Conservation (phyloP, 2,888 invertebrate species). For the Drosophila diplacantha region DNA sequence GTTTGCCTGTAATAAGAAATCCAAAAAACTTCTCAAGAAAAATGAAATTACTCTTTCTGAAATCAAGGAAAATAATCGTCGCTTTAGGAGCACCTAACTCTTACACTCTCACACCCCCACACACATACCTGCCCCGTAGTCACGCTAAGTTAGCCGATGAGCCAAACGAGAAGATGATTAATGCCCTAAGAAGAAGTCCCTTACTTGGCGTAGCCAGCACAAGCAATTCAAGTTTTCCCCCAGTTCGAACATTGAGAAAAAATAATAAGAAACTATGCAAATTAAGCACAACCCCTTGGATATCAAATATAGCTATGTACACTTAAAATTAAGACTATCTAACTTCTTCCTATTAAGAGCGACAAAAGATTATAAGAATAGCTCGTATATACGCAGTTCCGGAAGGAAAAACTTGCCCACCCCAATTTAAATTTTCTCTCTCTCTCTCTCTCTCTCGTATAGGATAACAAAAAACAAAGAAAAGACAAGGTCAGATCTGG, state of each 20-base stretch:
- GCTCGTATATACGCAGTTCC: slow-evolving; percentile 48
- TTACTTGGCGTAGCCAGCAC: slow-evolving; percentile 68
- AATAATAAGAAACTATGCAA: slow-evolving; percentile 22
- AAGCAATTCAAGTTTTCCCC: slow-evolving; percentile 55
- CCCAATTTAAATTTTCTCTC: slow-evolving; percentile 38
- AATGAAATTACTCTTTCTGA: slow-evolving; percentile 29
- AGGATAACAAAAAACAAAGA: slow-evolving; percentile 9
- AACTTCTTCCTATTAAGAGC: slow-evolving; percentile 66
- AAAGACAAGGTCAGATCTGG: slow-evolving; percentile 31
- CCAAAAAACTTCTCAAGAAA: slow-evolving; percentile 15
- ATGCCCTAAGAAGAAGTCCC: slow-evolving; percentile 25
- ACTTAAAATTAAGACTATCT: slow-evolving; percentile 63
- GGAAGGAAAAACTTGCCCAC: slow-evolving; percentile 56
- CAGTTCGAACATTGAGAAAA: slow-evolving; percentile 13
- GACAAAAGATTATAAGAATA: slow-evolving; percentile 30
- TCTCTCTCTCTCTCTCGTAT: slow-evolving; percentile 16
- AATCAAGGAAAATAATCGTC: slow-evolving; percentile 36
- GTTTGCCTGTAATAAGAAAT: slow-evolving; percentile 3
- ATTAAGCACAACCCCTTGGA: slow-evolving; percentile 62
- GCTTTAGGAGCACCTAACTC: slow-evolving; percentile 55
- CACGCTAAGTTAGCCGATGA: slow-evolving; percentile 47
- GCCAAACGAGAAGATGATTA: neutral
- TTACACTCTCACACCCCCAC: slow-evolving; percentile 17
- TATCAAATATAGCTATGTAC: slow-evolving; percentile 63
- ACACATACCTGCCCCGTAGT: slow-evolving; percentile 36